Evolutionary conservation across 2,797 vertebrate genomes (phyloP).

Genomic region (Neostethus bicornis): DNA sequence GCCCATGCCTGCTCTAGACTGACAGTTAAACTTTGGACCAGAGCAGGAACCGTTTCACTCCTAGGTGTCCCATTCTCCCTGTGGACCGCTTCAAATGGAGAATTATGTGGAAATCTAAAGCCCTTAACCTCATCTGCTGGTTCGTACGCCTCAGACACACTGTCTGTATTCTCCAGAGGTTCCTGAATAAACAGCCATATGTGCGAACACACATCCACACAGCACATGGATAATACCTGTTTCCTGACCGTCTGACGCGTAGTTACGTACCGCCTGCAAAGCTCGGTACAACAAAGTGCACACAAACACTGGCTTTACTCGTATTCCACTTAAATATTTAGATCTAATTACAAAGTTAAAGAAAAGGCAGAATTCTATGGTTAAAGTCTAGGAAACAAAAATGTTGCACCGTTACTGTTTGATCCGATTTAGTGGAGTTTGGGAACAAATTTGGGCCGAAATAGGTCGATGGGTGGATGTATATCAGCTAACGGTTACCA

Average conservation of each 20-base stretch:
- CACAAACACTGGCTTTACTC: constrained; percentile 5
- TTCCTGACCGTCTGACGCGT: constrained; percentile 44
- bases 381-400: constrained; percentile 4
- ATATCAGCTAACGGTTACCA: constrained; percentile 81
- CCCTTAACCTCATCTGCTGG: constrained; percentile 57
- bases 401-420: constrained; percentile 1
- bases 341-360: constrained; percentile 15
- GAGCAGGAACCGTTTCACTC: constrained; percentile 35
- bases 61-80: constrained; percentile 47
- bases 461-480: constrained; percentile 54
- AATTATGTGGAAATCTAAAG: constrained; percentile 66
- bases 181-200: constrained; percentile 65
- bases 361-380: not conserved
- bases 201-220: constrained; percentile 18
- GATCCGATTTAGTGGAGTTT: not conserved
- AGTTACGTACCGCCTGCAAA: constrained; percentile 7
- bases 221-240: constrained; percentile 23
- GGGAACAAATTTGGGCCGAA: constrained; percentile 38
- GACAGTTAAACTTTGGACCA: constrained; percentile 50
- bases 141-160: constrained; percentile 69
- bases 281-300: not conserved
- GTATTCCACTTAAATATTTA: constrained; percentile 11
- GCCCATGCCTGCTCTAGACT: constrained; percentile 15
- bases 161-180: constrained; percentile 69
- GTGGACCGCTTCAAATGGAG: constrained; percentile 45